These are phyloP conservation scores for Smutsia temminckii DNA, from an alignment of 2,797 vertebrate species.

Conservation along the genomic window DNA sequence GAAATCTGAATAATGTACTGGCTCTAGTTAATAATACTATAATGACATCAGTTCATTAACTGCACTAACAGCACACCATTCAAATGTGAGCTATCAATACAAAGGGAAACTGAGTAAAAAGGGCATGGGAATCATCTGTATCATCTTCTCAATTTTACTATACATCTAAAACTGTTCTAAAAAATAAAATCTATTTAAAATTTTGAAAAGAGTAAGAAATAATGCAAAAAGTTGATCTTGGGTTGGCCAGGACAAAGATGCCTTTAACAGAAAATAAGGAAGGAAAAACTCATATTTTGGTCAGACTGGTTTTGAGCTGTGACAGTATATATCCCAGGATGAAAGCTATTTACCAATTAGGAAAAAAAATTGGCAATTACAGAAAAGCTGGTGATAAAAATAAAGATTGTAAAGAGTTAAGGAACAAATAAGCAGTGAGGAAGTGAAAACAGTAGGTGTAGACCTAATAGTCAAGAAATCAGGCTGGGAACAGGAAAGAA, in stretches of 20 bases:
- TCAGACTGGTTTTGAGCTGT: neutral
- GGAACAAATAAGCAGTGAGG: slow-evolving; percentile 9
- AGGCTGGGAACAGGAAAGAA: neutral
- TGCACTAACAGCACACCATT: neutral
- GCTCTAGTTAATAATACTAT: neutral
- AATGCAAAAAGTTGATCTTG: neutral
- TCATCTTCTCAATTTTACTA: slow-evolving; percentile 22
- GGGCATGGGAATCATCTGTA: neutral
- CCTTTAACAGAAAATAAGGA: neutral
- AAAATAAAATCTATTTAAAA: slow-evolving; percentile 30
- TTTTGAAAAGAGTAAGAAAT: neutral
- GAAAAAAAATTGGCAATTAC: neutral
- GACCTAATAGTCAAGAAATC: slow-evolving; percentile 21
- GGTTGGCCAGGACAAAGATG: neutral
- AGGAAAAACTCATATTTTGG: slow-evolving; percentile 4
- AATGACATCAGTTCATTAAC: neutral
- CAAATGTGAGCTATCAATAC: neutral
- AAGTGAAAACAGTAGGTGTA: neutral
- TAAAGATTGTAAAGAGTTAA: slow-evolving; percentile 30
- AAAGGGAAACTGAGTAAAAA: neutral
- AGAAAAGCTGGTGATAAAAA: neutral
- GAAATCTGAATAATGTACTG: neutral
- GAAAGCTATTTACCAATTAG: neutral
- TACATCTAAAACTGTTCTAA: slow-evolving; percentile 23
- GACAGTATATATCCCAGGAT: neutral